These are phyloP conservation scores for Scomber japonicus DNA, from an alignment of 2,113 vertebrate genomes.

Conservation along the genomic window DNA sequence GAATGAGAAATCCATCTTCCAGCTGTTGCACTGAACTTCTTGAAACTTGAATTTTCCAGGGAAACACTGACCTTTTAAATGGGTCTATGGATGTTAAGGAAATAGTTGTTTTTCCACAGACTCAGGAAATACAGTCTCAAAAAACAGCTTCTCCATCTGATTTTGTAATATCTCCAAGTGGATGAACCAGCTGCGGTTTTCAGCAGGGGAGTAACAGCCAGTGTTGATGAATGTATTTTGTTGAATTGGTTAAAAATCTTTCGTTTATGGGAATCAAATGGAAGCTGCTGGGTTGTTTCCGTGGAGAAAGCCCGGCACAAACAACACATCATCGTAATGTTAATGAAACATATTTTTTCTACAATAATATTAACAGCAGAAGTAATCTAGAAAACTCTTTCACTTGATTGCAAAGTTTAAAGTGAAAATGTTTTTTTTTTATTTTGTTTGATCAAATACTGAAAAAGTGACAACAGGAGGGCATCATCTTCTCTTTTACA, in stretches of 20 bases:
- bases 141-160: not conserved
- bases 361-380: not conserved
- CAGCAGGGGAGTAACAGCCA: not conserved
- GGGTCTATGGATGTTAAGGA: not conserved
- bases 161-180: not conserved
- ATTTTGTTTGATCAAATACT: not conserved
- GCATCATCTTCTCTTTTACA: not conserved
- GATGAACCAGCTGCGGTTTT: not conserved
- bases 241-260: constrained; percentile 1
- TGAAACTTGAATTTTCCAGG: no score
- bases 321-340: not conserved
- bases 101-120: not conserved
- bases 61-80: no score
- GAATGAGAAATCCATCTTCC: no score
- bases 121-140: not conserved
- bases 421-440: no score
- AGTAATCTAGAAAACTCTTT: not conserved
- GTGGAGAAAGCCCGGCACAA: not conserved
- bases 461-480: no score
- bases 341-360: not conserved
- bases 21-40: no score
- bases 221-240: not conserved
- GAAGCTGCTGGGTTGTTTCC: constrained; percentile 9
- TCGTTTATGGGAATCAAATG: not conserved
- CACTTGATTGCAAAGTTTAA: not conserved